Evolutionary conservation across 1,140 invertebrate genomes (phyloP).

Genomic region (Pseudomyrmex pallidus): DNA sequence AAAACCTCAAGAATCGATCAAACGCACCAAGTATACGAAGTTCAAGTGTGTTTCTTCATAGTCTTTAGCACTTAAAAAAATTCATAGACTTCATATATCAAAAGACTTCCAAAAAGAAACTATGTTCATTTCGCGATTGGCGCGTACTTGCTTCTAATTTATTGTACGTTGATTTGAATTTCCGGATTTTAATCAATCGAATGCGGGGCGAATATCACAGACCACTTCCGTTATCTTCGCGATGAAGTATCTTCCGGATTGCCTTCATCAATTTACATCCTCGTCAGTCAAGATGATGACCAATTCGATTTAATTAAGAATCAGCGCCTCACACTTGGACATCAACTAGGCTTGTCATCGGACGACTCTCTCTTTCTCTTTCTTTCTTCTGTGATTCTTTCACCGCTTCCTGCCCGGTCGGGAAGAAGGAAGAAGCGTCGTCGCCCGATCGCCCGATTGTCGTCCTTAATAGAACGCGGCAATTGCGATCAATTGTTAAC

Average conservation of each 20-base stretch:
- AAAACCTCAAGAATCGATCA: neutral
- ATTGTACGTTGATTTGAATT: neutral
- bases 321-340: neutral
- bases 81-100: too few relatives aligned
- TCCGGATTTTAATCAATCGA: neutral
- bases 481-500: slow-evolving; percentile 85
- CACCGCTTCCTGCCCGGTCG: slow-evolving; percentile 14
- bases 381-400: slow-evolving; percentile 24
- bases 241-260: neutral
- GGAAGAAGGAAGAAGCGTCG: slow-evolving; percentile 21
- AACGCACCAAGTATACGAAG: too few relatives aligned
- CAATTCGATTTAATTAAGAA: slow-evolving; percentile 31
- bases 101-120: too few relatives aligned
- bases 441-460: slow-evolving; percentile 23
- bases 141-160: neutral
- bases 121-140: neutral
- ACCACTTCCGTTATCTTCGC: slow-evolving; percentile 22
- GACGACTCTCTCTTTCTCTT: too few relatives aligned
- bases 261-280: slow-evolving; percentile 3
- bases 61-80: too few relatives aligned
- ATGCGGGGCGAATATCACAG: neutral
- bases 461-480: slow-evolving; percentile 78
- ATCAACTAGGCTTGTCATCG: neutral
- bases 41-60: too few relatives aligned
- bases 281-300: neutral